phyloP scores from a whole-genome alignment of 1,140 invertebrate species.

The Zaprionus kolodkinae region DNA sequence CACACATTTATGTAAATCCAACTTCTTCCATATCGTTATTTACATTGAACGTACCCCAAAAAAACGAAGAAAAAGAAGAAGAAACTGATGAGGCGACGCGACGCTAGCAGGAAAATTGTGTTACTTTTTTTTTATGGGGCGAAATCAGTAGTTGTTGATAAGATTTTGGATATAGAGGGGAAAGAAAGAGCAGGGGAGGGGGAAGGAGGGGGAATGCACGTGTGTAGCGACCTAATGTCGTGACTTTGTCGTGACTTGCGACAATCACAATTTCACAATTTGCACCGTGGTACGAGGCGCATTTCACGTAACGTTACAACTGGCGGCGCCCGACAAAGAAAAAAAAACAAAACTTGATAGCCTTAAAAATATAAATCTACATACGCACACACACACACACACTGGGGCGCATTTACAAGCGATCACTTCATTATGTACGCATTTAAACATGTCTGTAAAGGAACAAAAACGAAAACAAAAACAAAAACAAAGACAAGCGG shows the following conservation, averaged over 20 bases:
- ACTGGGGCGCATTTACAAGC: background rate
- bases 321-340: background rate
- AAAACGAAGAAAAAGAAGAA: too few relatives aligned
- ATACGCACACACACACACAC: background rate
- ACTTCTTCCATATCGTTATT: background rate
- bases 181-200: too few relatives aligned
- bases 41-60: constrained; percentile 4
- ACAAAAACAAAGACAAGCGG: constrained; percentile 15
- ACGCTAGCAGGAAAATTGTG: background rate
- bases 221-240: background rate
- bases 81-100: too few relatives aligned
- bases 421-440: constrained; percentile 2
- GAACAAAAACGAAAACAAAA: constrained; percentile 13
- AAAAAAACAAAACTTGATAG: constrained; percentile 22
- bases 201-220: background rate
- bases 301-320: constrained; percentile 9
- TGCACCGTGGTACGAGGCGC: constrained; percentile 9
- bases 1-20: background rate
- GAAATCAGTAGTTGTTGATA: background rate
- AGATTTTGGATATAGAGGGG: background rate
- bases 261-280: background rate
- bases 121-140: background rate
- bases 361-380: constrained; percentile 31
- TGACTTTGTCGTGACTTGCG: constrained; percentile 3
- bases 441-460: constrained; percentile 28